Evolutionary conservation across 2,797 vertebrate species (phyloP).

Genomic region (Pangasius macronema): DNA sequence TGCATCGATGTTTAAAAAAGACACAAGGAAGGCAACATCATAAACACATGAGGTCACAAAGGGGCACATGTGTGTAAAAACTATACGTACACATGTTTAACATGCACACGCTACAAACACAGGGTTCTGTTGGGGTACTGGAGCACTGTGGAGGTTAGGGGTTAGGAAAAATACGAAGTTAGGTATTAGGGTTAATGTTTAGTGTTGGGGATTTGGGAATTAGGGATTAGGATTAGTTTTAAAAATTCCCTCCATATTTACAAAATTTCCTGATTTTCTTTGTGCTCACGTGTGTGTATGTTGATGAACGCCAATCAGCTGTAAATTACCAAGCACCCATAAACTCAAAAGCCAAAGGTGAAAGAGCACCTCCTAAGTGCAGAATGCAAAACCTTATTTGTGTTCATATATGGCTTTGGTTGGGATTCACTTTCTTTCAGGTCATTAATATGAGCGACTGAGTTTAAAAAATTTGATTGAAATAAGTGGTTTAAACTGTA

Average conservation of each 20-base stretch:
- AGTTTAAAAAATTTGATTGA: background rate
- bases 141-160: background rate
- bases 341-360: background rate
- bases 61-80: background rate
- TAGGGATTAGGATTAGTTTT: background rate
- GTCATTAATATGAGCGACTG: background rate
- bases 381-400: background rate
- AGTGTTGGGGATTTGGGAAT: background rate
- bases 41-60: background rate
- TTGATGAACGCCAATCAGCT: background rate
- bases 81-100: background rate
- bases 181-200: background rate
- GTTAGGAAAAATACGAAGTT: background rate
- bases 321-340: background rate
- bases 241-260: background rate
- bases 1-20: conserved; percentile 54
- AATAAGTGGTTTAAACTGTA: background rate
- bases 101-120: background rate
- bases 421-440: background rate
- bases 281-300: background rate
- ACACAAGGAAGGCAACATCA: background rate
- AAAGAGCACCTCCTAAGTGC: background rate
- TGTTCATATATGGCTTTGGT: background rate
- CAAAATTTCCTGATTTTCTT: background rate
- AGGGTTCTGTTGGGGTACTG: background rate